A percentile compares a stretch with the other conserved stretches of the same genome.
Evolutionary conservation across 1,140 invertebrate species (phyloP).

Genomic region (Drosophila insularis): DNA sequence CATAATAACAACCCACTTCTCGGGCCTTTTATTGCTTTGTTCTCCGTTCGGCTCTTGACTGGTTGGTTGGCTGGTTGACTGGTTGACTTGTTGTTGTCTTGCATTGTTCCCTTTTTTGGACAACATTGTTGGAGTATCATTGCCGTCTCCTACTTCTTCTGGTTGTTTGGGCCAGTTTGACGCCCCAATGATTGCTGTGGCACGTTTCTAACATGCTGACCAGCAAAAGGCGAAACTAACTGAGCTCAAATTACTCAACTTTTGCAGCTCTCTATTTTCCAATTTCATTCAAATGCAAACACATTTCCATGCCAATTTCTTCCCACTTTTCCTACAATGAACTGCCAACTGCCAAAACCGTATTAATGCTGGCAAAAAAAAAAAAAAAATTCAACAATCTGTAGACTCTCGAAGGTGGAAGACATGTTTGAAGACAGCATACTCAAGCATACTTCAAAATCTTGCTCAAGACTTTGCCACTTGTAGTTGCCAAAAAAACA

Average conservation of each 20-base stretch:
- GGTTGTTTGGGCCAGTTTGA: constrained; percentile 30
- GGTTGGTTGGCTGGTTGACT: not conserved
- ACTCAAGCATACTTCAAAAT: constrained; percentile 21
- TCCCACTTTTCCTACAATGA: not conserved
- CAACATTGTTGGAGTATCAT: constrained; percentile 20
- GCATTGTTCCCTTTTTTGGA: constrained; percentile 69
- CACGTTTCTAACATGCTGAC: constrained; percentile 41
- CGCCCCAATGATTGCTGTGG: constrained; percentile 53
- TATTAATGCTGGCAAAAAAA: constrained; percentile 29
- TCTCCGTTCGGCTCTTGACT: constrained; percentile 36
- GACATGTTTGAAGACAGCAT: constrained; percentile 41
- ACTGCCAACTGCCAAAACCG: constrained; percentile 29
- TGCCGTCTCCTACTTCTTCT: constrained; percentile 17
- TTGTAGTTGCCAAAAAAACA: constrained; percentile 25
- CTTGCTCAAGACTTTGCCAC: constrained; percentile 46
- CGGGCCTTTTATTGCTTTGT: constrained; percentile 68
- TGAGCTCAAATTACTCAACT: constrained; percentile 65
- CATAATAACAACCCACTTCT: constrained; percentile 58
- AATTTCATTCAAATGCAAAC: constrained; percentile 55
- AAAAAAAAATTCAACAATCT: too few relatives aligned
- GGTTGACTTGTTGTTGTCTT: constrained; percentile 30
- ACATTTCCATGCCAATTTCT: constrained; percentile 50
- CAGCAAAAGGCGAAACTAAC: constrained; percentile 41
- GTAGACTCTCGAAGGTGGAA: constrained; percentile 33
- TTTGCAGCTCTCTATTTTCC: constrained; percentile 60